phyloP scores from a whole-genome alignment of 30 jellyfish, hydroid and myxozoan genomes.

The Chrysaora quinquecirrha region DNA sequence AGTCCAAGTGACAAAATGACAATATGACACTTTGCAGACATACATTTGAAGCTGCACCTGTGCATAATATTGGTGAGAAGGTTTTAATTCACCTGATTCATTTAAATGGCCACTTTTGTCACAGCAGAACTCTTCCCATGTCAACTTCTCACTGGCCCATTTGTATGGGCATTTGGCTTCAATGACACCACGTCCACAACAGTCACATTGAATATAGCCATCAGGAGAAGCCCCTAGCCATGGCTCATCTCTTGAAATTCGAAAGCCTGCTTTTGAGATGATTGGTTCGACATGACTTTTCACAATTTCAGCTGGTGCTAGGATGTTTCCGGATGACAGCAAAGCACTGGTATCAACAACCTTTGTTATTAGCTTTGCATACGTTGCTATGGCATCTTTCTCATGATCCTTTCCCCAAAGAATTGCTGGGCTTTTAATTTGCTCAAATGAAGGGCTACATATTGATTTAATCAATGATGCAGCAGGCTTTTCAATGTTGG shows the following conservation, averaged over 20 bases:
- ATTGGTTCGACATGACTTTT: background rate
- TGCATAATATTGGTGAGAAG: background rate
- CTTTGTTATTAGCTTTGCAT: background rate
- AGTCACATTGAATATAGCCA: constrained; percentile 2
- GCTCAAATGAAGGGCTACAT: constrained; percentile 9
- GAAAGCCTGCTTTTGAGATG: background rate
- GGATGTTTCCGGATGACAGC: constrained; percentile 10
- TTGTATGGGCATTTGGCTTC: constrained; percentile 27
- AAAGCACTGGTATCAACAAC: constrained; percentile 4
- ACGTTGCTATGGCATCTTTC: constrained; percentile 18
- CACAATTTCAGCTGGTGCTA: constrained; percentile 8
- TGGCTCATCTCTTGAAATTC: constrained; percentile 16
- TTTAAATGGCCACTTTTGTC: constrained; percentile 15
- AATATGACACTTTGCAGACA: background rate
- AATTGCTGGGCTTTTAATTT: constrained; percentile 10
- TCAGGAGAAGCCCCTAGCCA: constrained; percentile 28
- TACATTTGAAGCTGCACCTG: constrained; percentile 23
- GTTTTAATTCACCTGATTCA: constrained; percentile 5
- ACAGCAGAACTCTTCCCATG: background rate
- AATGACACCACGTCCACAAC: constrained; percentile 7
- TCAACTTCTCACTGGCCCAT: constrained; percentile 9
- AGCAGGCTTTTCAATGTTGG: constrained; percentile 6
- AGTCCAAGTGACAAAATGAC: constrained; percentile 19
- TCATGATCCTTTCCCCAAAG: constrained; percentile 21
- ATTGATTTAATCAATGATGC: constrained; percentile 3